A percentile compares a stretch with the other conserved stretches of the same genome.
Conservation (phyloP, 2,797 vertebrate species). For the Oophaga sylvatica region DNA sequence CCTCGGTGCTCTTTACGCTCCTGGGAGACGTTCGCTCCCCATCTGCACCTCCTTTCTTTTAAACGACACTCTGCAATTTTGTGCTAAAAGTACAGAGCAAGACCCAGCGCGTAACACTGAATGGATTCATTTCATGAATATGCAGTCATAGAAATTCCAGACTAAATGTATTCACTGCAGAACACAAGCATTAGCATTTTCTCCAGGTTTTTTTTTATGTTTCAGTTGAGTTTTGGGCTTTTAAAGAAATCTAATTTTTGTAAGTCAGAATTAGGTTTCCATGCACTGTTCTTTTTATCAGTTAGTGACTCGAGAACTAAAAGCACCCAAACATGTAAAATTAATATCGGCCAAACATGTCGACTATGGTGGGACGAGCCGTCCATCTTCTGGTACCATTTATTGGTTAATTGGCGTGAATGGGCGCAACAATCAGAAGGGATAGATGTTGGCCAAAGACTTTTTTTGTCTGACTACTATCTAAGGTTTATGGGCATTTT, state of each 20-base stretch:
- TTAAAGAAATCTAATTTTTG: not conserved
- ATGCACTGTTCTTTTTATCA: not conserved
- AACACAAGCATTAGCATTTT: not conserved
- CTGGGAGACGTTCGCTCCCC: not conserved
- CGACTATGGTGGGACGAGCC: too few species aligned
- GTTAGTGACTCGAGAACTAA: too few species aligned
- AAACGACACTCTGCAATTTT: not conserved
- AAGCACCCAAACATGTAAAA: too few species aligned
- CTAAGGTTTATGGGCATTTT: too few species aligned
- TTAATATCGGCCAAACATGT: too few species aligned
- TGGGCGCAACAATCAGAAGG: too few species aligned
- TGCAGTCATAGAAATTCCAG: not conserved
- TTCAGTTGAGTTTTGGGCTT: not conserved
- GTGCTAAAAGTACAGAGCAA: not conserved
- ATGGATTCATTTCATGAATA: not conserved
- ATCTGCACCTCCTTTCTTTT: constrained; percentile 6
- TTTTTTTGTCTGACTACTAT: too few species aligned
- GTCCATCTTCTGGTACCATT: too few species aligned
- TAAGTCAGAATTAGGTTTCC: not conserved
- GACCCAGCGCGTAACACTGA: not conserved
- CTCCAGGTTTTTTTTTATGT: not conserved
- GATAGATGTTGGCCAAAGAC: too few species aligned
- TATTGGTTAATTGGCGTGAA: too few species aligned
- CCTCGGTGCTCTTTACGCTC: not conserved
- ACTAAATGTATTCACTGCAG: not conserved